Base-by-base conservation (phyloP, 2,113 vertebrate genomes). In the Bungarus multicinctus region DNA sequence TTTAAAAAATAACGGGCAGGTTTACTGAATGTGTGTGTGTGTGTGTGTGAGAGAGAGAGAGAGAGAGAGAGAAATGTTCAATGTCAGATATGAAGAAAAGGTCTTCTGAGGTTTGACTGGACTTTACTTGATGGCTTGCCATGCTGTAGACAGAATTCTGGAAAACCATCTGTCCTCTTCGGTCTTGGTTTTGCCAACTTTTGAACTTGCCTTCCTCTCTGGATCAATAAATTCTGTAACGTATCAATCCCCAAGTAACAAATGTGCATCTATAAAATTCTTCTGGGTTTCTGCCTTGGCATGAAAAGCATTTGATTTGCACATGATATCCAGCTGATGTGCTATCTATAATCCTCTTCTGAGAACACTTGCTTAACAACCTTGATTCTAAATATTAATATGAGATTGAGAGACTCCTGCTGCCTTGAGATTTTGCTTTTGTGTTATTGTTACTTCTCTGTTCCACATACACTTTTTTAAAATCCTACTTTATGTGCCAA, bases 171-270 rank as follows among this genome's bases (percentile, higher is more conserved):
- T 96, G 93, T 95, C 92, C 96, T 96, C 92, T 94, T 89, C 52
- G 89, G 93, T 95, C 95, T 90, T 87, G 95, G 94, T 94, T 97
- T 94, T 88, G 93, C 91, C 52, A 93, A 85, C 90, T 85, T 95
- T 94, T 94, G 93, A 90, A 85, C 95, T 95, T 93, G 91, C 50
- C 60, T 95, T 89, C 69, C 94, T 96, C 94, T 91, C 64, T 95
- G 94, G 94, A 94, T 97, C 96, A 94, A 94, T 97, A 97, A 97
- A 97, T 97, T 94, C 95, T 94, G 93, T 87, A 97, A 95, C 96
- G 96, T 92, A 92, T 96, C 95, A 96, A 86, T 97, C 96, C 96
- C 55, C 23, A 96, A 96, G 96, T 74, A 97, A 94, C 88, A 97
- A 95, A 97, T 87, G 74, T 96, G 95, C 94, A 94, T 97, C 96